Evolutionary conservation across 2,797 vertebrate species (phyloP).

Genomic region (Mallotus villosus): DNA sequence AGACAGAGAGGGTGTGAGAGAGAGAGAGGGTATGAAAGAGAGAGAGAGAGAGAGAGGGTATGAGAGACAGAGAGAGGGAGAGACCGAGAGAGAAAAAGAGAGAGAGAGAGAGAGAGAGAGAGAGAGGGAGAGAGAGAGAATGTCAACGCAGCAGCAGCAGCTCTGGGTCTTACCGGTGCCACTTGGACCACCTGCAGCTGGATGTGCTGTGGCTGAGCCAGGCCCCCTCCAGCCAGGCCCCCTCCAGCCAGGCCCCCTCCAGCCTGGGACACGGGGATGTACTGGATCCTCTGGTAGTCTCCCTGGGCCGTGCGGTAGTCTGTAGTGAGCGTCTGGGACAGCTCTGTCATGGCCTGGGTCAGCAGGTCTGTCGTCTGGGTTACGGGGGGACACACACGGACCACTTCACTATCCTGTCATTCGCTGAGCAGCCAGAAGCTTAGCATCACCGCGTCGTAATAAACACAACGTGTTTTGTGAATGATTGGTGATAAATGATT

Average conservation of each 20-base stretch:
- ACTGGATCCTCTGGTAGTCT: slow-evolving; percentile 96
- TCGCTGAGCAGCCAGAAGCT: background rate
- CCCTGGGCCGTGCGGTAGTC: slow-evolving; percentile 92
- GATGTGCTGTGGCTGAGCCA: slow-evolving; percentile 92
- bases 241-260: slow-evolving; percentile 78
- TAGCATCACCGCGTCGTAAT: background rate
- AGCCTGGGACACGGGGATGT: slow-evolving; percentile 92
- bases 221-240: slow-evolving; percentile 79
- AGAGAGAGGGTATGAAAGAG: too few species aligned
- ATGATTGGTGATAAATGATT: background rate
- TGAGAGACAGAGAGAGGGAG: too few species aligned
- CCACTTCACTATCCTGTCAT: background rate
- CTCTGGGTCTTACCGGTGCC: slow-evolving; percentile 81
- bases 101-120: background rate
- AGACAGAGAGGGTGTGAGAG: too few species aligned
- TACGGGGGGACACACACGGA: background rate
- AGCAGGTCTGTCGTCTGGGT: slow-evolving; percentile 92
- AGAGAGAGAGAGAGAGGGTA: too few species aligned
- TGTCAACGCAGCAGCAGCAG: background rate
- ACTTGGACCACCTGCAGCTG: slow-evolving; percentile 98
- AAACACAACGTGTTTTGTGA: background rate
- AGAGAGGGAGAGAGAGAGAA: background rate
- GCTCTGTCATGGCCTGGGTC: slow-evolving; percentile 98
- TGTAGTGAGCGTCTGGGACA: slow-evolving; percentile 93
- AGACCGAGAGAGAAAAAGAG: too few species aligned